These are phyloP conservation scores for Gallinago solitaria DNA, from an alignment of 2,797 vertebrate genomes.

Conservation along the genomic window DNA sequence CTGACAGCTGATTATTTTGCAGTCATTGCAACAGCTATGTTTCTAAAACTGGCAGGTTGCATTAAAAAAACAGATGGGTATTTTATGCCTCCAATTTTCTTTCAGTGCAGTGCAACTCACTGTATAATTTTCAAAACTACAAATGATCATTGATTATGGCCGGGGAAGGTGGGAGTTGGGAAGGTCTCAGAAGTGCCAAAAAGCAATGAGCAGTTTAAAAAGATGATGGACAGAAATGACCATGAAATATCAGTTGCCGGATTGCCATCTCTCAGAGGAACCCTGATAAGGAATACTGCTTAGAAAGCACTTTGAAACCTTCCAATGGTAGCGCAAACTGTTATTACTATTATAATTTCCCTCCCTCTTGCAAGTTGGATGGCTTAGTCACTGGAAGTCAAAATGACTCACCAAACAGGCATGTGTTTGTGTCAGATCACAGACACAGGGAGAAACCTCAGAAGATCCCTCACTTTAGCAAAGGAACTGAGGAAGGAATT, in stretches of 20 bases:
- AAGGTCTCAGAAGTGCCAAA: neutral
- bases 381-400: conserved; percentile 1
- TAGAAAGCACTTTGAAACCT: conserved; percentile 1
- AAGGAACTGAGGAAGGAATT: neutral
- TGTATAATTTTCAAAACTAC: neutral
- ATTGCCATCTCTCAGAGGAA: neutral
- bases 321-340: neutral
- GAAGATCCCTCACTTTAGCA: neutral
- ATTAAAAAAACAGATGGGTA: neutral
- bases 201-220: neutral
- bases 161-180: neutral
- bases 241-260: neutral
- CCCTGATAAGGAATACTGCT: conserved; percentile 21
- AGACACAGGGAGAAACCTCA: neutral
- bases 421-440: neutral
- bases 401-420: neutral
- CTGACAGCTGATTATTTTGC: neutral
- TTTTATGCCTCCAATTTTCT: neutral
- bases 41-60: neutral
- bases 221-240: neutral
- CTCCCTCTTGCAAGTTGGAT: neutral
- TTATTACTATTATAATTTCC: conserved; percentile 29
- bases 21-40: neutral
- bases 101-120: neutral
- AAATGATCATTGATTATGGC: neutral